A percentile compares a stretch with the other conserved stretches of the same genome.
phyloP scores from a whole-genome alignment of 1,140 invertebrate species.

The Cydia pomonella region DNA sequence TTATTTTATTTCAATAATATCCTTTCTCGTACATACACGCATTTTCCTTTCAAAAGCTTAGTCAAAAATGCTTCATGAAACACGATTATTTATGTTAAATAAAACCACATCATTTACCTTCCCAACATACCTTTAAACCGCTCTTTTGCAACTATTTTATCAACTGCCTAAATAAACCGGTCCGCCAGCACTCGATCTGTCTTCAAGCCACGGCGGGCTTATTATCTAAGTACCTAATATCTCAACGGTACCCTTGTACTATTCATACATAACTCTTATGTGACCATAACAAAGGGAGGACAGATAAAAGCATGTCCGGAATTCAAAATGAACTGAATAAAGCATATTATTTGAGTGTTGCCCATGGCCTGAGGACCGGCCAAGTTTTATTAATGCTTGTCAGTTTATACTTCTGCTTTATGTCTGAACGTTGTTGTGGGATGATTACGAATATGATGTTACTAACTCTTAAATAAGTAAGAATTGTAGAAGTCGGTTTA shows the following conservation, averaged over 20 bases:
- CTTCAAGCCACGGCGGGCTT: constrained; percentile 21
- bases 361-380: constrained; percentile 24
- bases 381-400: constrained; percentile 38
- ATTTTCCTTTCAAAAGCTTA: too few relatives aligned
- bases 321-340: constrained; percentile 39
- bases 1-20: too few relatives aligned
- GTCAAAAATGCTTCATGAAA: not conserved
- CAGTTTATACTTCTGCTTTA: constrained; percentile 34
- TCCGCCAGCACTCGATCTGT: constrained; percentile 18
- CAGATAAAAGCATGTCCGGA: constrained; percentile 35
- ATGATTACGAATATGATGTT: not conserved
- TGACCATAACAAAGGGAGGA: constrained; percentile 34
- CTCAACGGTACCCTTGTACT: constrained; percentile 24
- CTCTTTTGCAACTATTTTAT: constrained; percentile 25
- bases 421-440: constrained; percentile 23
- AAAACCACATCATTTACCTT: constrained; percentile 7
- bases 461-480: not conserved
- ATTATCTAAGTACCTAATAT: constrained; percentile 26
- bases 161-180: constrained; percentile 30
- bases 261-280: constrained; percentile 32
- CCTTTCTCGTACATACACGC: too few relatives aligned
- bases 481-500: not conserved
- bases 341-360: constrained; percentile 38
- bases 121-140: not conserved
- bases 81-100: not conserved